Evolutionary conservation across 2,113 vertebrate genomes (phyloP).

Genomic region (Tyrannus savana): DNA sequence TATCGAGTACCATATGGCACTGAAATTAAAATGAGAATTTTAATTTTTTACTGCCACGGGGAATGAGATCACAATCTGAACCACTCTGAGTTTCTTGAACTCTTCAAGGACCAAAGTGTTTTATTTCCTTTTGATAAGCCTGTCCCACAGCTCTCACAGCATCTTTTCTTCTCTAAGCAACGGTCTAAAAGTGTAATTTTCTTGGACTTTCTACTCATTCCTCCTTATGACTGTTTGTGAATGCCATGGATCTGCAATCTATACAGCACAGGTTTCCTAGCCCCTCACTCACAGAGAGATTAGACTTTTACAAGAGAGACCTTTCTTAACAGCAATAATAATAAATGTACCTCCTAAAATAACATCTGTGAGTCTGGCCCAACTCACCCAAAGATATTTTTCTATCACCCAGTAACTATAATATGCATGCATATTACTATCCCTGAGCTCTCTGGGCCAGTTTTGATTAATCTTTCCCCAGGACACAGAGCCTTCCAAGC

Average conservation of each 20-base stretch:
- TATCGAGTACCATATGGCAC: not conserved
- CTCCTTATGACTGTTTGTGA: not conserved
- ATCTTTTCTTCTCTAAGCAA: constrained; percentile 17
- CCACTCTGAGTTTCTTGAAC: not conserved
- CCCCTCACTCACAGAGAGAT: constrained; percentile 2
- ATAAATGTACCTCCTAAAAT: constrained; percentile 42
- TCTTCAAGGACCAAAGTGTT: constrained; percentile 19
- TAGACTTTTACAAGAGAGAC: constrained; percentile 45
- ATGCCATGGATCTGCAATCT: not conserved
- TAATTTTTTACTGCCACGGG: not conserved
- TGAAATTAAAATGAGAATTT: constrained; percentile 1
- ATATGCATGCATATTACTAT: not conserved
- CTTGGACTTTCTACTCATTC: not conserved
- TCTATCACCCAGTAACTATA: constrained; percentile 50
- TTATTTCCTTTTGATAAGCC: constrained; percentile 54
- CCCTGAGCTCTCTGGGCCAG: not conserved
- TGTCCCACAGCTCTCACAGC: constrained; percentile 12
- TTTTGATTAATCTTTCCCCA: constrained; percentile 61
- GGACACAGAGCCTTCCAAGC: constrained; percentile 47
- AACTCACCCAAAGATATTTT: constrained; percentile 26
- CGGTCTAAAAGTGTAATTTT: constrained; percentile 15
- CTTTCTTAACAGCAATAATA: constrained; percentile 35
- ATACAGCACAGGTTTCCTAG: not conserved
- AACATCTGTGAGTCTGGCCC: constrained; percentile 14
- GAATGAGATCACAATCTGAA: not conserved